Conservation (phyloP, 2,888 invertebrate species). For the Drosophila niveifrons region DNA sequence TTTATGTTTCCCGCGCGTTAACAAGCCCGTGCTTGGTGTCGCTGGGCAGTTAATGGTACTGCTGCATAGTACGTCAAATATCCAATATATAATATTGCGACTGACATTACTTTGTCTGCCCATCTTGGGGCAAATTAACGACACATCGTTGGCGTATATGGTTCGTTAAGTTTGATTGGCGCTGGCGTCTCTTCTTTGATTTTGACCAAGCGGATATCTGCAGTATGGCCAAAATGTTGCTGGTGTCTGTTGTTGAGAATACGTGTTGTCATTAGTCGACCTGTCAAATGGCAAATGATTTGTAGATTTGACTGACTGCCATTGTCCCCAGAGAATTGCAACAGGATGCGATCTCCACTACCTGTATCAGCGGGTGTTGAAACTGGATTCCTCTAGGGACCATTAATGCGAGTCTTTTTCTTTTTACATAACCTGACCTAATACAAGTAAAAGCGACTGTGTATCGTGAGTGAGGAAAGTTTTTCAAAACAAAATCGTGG, state of each 20-base stretch:
- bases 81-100: background rate
- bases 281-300: conserved; percentile 79
- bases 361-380: conserved; percentile 25
- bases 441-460: conserved; percentile 22
- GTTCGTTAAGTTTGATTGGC: conserved; percentile 55
- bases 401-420: conserved; percentile 52
- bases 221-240: conserved; percentile 68
- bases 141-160: conserved; percentile 36
- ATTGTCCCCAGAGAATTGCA: conserved; percentile 54
- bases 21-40: too few relatives aligned
- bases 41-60: too few relatives aligned
- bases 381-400: conserved; percentile 39
- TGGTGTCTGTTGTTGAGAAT: conserved; percentile 4
- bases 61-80: too few relatives aligned
- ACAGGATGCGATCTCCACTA: conserved; percentile 6
- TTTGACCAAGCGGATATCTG: conserved; percentile 47
- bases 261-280: conserved; percentile 76
- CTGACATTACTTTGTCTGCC: conserved; percentile 54
- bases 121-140: conserved; percentile 63
- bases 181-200: conserved; percentile 37
- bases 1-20: too few relatives aligned
- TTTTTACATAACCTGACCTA: conserved; percentile 71
- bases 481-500: conserved; percentile 35
- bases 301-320: conserved; percentile 59
- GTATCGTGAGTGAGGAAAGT: conserved; percentile 80